Base-by-base conservation (phyloP, 2,888 invertebrate species). In the Spilarctia lutea region DNA sequence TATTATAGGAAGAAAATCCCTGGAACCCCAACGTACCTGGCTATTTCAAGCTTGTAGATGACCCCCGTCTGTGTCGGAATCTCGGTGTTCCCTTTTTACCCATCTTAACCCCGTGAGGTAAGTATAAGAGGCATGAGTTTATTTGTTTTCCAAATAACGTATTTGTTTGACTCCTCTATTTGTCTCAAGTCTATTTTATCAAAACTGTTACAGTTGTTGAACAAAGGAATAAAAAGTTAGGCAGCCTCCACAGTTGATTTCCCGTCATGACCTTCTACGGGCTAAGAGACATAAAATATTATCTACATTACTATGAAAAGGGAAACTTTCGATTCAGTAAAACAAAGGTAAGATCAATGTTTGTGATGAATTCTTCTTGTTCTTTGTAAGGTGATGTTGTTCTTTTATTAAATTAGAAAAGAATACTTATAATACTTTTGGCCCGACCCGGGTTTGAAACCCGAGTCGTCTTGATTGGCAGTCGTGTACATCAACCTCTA, bases 161-260 rank as follows among this genome's bases (percentile, higher is more conserved):
- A 0, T 71, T 71, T 65, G 8, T 52, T 66, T 13, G 81, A 68
- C 82, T 27, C 30, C 24, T 86, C 86, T 87, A 77, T 72, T 30
- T 0, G 4, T 71, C 45, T 33, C 30, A 73, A n/a, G 75, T 86
- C 85, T 81, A 75, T 68, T 72, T 74, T 81, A 80, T 75, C 80
- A 85, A 86, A 86, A 85, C 81, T 79, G 90, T 86, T 87, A 88
- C 88, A 89, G 88, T 89, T 87, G 89, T 90, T 88, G 88, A 91
- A 90, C 89, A 89, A 88, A 88, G 85, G 86, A 87, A 83, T 86
- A 86, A 88, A 90, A 88, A 86, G 84, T 85, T 82, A 77, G 80
- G 81, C 78, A 74, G 80, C 77, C 81, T 81, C 86, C 85, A 86
- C 88, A 85, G 80, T 86, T 88, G 86, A 88, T 88, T 88, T 88